A percentile compares a stretch with the other conserved stretches of the same genome.
Evolutionary conservation across 2,888 invertebrate species (phyloP).

Genomic region (Plebejus melissa): DNA sequence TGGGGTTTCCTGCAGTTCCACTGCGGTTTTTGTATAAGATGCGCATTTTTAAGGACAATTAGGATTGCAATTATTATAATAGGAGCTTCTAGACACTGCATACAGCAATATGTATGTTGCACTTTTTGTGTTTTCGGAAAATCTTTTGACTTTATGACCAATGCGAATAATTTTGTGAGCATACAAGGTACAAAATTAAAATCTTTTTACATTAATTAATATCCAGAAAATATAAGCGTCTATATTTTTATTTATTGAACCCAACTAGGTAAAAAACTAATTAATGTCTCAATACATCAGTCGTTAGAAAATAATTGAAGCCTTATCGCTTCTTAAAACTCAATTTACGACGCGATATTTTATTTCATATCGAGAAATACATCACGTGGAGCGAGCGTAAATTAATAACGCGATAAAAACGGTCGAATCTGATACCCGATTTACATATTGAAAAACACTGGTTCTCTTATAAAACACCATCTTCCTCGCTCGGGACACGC

Average conservation of each 20-base stretch:
- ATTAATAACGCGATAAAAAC: conserved; percentile 15
- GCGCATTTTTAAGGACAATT: conserved; percentile 1
- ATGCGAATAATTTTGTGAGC: too few relatives aligned
- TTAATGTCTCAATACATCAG: conserved; percentile 8
- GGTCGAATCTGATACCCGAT: conserved; percentile 27
- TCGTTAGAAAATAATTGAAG: conserved; percentile 9
- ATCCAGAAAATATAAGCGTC: too few relatives aligned
- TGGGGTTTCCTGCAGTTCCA: conserved; percentile 18
- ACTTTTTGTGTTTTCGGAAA: neutral
- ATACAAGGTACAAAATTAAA: too few relatives aligned
- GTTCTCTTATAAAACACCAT: conserved; percentile 22
- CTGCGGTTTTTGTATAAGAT: conserved; percentile 20
- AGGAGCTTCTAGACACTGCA: neutral
- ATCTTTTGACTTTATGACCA: neutral
- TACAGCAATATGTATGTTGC: neutral
- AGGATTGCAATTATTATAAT: neutral
- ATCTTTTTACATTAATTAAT: too few relatives aligned
- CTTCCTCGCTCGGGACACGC: conserved; percentile 28
- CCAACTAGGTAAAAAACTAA: neutral
- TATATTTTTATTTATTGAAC: neutral
- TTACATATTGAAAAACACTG: conserved; percentile 29
- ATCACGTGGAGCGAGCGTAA: conserved; percentile 15
- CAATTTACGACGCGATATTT: conserved; percentile 6
- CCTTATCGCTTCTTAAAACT: conserved; percentile 3
- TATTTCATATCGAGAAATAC: conserved; percentile 16